Evolutionary conservation across 92 coral and sea anemone species (phyloP).

Genomic region (Parazoanthus darwini): DNA sequence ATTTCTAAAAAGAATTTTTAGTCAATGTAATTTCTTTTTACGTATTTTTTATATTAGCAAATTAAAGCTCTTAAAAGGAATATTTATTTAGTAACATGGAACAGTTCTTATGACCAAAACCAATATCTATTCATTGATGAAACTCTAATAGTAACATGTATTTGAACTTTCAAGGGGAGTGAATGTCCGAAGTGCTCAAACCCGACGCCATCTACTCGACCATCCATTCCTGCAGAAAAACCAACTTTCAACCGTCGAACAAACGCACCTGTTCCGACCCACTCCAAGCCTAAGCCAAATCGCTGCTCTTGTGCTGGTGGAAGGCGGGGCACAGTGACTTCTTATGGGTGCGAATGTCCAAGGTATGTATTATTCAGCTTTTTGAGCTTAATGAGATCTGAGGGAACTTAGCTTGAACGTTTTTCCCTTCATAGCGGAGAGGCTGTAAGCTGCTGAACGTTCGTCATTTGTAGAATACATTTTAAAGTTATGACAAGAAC

Average conservation of each 20-base stretch:
- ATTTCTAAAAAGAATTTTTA: no score
- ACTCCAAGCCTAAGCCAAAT: conserved; percentile 36
- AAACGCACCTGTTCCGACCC: conserved; percentile 1
- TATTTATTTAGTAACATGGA: no score
- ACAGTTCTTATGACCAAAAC: no score
- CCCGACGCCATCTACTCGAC: conserved; percentile 14
- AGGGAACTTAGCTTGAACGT: no score
- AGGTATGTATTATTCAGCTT: conserved; percentile 40
- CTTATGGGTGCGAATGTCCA: conserved; percentile 56
- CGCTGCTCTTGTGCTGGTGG: conserved; percentile 56
- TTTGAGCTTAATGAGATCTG: no score
- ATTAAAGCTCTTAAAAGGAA: background rate
- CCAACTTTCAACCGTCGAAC: conserved; percentile 34
- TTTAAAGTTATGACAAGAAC: no score
- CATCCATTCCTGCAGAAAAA: conserved; percentile 17
- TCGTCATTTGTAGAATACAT: no score
- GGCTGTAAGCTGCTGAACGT: no score
- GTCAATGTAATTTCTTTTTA: no score
- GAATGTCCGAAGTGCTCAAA: background rate
- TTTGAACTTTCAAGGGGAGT: background rate
- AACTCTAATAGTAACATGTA: background rate
- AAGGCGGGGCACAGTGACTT: conserved; percentile 8
- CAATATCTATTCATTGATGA: no score
- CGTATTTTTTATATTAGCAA: no score
- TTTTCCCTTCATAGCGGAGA: no score